Evolutionary conservation across 2,113 vertebrate genomes (phyloP), one percentile per base, ranked within the genome.

Genomic region (Silurus glanis): DNA sequence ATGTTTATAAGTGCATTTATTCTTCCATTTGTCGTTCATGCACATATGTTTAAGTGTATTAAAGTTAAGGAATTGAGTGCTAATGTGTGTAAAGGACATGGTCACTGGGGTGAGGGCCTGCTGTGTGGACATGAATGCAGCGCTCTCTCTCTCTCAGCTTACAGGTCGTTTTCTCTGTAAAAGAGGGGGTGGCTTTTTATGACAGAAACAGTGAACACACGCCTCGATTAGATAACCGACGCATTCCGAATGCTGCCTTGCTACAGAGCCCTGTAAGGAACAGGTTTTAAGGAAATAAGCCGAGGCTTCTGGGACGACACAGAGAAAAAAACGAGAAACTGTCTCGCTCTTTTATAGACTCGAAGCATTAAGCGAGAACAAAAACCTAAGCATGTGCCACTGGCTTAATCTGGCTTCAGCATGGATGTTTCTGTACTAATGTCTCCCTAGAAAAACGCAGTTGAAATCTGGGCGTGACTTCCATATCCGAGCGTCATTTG

Each of bases 121-220:
- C 49, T 55, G 10, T 25, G 28, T 58, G 56, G 58, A 37, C 9
- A 16, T 16, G 23, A 55, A 23, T 45, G 83, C 56, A 51, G 55
- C 47, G n/a, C 59, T 28, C 14, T 81, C 61, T 28, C 14, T 81
- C 61, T 37, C 37, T 76, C 53, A 81, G 82, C 67, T 66, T 64
- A 66, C 17, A 80, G 85, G 58, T 19, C 58, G 21, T 74, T 23
- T 80, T 58, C 84, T 25, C 75, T 80, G 80, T 89, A 71, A 67
- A 71, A 82, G 66, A 86, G 37, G 58, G 19, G 80, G 45, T 71
- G 82, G 59, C 51, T 86, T 23, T 61, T 85, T 78, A 58, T 56
- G 79, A 64, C 82, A 28, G 55, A 45, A 76, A 79, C 47, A 47
- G 69, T 59, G 23, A 89, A 81, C 82, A 28, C 25, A 79, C 61